Percentiles rank a stretch among this genome's conserved stretches.
Conservation (phyloP, 64 coral and sea anemone species). For the Actinia tenebrosa region DNA sequence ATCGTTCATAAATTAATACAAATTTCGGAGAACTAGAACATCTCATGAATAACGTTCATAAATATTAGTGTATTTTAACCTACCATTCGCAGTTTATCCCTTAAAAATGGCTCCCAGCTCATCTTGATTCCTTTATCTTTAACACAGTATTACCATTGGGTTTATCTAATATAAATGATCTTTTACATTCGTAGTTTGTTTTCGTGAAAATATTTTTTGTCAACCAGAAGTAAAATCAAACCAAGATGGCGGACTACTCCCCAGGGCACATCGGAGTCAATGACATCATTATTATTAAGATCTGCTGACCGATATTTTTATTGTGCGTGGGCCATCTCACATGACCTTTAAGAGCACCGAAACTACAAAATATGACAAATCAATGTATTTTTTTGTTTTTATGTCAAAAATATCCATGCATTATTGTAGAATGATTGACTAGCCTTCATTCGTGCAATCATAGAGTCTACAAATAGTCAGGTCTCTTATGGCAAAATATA, state of each 20-base stretch:
- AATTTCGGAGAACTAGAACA: constrained; percentile 1
- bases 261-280: not conserved
- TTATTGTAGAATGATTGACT: no score
- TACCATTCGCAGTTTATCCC: constrained; percentile 59
- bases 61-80: not conserved
- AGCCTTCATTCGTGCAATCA: no score
- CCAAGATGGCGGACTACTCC: constrained; percentile 10
- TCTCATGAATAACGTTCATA: not conserved
- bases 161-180: not conserved
- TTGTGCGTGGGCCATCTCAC: not conserved
- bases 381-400: no score
- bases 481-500: no score
- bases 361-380: no score
- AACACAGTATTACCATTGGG: not conserved
- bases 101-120: constrained; percentile 43
- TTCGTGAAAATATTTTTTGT: not conserved
- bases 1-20: not conserved
- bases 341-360: not conserved
- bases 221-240: not conserved
- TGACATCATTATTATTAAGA: not conserved
- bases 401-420: no score
- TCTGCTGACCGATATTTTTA: not conserved
- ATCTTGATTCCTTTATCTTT: constrained; percentile 15
- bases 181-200: constrained; percentile 1
- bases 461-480: no score